phyloP scores from a whole-genome alignment of 2,113 vertebrate genomes.

The Seriola rivoliana region DNA sequence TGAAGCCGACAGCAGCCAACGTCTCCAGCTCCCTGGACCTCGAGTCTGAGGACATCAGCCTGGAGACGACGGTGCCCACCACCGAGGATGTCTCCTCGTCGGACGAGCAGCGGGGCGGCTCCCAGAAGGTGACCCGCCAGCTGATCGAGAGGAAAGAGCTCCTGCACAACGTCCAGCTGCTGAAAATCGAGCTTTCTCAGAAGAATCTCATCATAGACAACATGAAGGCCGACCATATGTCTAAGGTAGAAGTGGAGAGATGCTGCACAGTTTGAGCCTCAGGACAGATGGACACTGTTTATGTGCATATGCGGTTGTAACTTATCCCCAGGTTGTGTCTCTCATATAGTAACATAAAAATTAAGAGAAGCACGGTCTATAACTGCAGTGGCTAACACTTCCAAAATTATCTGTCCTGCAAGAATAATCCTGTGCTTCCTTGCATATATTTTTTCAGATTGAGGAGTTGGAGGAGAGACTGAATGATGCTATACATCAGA shows the following conservation, averaged over 20 bases:
- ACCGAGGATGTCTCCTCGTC: constrained; percentile 96
- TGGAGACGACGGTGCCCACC: constrained; percentile 95
- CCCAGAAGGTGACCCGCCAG: constrained; percentile 91
- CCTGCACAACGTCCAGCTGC: constrained; percentile 91
- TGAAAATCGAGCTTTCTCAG: constrained; percentile 96
- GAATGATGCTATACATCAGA: constrained; percentile 94
- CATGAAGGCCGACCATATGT: constrained; percentile 94
- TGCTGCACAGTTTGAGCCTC: too few relatives aligned
- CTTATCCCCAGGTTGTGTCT: background rate
- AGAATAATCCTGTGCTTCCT: background rate
- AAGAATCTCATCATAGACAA: constrained; percentile 96
- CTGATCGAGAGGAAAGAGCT: constrained; percentile 94
- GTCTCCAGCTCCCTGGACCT: constrained; percentile 94
- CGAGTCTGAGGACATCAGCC: constrained; percentile 96
- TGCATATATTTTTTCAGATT: constrained; percentile 78
- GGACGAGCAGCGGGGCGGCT: constrained; percentile 89
- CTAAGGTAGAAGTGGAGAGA: constrained; percentile 85
- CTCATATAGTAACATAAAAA: too few relatives aligned
- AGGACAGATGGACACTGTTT: background rate
- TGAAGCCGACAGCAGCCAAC: constrained; percentile 83
- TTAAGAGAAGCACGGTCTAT: background rate
- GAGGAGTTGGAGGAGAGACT: constrained; percentile 96
- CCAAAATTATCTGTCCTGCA: background rate
- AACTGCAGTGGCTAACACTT: background rate
- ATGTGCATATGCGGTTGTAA: background rate